Conservation (phyloP, 2,113 vertebrate species). For the Dipodomys merriami region DNA sequence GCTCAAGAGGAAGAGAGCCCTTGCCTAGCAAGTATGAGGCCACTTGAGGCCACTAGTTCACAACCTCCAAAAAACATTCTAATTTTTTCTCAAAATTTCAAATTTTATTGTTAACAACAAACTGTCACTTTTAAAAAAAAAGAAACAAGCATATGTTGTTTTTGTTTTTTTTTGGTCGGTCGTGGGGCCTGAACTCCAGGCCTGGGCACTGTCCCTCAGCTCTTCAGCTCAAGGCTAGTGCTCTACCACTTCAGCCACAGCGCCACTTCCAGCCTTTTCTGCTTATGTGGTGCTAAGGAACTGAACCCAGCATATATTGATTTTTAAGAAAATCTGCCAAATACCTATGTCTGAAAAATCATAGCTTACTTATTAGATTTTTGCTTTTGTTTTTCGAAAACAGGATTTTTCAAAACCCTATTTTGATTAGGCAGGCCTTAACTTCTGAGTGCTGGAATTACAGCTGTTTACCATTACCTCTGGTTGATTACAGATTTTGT, state of each 20-base stretch:
- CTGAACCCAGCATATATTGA: neutral
- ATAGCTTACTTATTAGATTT: neutral
- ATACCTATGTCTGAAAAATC: neutral
- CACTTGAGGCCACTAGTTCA: no score
- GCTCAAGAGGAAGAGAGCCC: no score
- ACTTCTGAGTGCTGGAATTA: neutral
- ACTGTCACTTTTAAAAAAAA: conserved; percentile 15
- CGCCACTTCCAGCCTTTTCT: no score
- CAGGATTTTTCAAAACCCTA: neutral
- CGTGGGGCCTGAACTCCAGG: no score
- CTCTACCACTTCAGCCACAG: no score
- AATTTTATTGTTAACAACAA: conserved; percentile 31
- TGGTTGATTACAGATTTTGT: neutral
- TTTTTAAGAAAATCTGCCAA: conserved; percentile 36
- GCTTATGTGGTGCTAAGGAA: no score
- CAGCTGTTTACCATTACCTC: neutral
- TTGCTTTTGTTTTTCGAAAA: neutral
- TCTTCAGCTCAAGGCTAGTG: no score
- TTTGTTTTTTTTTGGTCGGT: no score
- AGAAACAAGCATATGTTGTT: neutral
- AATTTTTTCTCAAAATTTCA: conserved; percentile 38
- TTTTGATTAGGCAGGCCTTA: neutral
- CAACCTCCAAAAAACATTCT: neutral
- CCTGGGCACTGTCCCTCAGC: no score
- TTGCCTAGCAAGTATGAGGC: no score